These are phyloP conservation scores for Parus major DNA, from an alignment of 2,113 vertebrate genomes.

Conservation along the genomic window DNA sequence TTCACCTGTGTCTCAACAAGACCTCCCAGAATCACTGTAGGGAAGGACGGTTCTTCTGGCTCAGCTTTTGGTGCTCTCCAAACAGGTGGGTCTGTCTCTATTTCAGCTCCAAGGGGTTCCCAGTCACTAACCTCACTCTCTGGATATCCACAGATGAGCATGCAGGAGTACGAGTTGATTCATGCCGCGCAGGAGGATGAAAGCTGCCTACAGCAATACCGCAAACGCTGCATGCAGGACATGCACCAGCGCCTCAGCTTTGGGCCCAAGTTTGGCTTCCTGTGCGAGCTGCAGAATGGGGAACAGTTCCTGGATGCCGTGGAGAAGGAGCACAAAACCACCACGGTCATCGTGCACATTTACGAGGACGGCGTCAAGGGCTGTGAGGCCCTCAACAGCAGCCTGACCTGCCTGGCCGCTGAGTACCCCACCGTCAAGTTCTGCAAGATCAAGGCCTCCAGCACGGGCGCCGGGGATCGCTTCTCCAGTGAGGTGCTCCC, in stretches of 20 bases:
- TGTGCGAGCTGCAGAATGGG: conserved; percentile 87
- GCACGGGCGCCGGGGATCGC: conserved; percentile 87
- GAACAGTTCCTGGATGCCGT: conserved; percentile 93
- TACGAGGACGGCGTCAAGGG: conserved; percentile 87
- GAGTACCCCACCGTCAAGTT: conserved; percentile 92
- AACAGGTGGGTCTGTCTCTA: neutral
- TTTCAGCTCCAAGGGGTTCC: neutral
- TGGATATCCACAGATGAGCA: conserved; percentile 83
- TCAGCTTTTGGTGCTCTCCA: neutral
- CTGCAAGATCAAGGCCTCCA: conserved; percentile 90
- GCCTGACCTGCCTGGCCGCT: conserved; percentile 84
- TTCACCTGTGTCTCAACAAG: neutral
- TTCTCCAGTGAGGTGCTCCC: conserved; percentile 90
- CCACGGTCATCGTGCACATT: conserved; percentile 90
- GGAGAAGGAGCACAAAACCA: conserved; percentile 89
- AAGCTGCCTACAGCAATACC: conserved; percentile 88
- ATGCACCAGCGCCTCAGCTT: conserved; percentile 96
- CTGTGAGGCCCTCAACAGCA: conserved; percentile 87
- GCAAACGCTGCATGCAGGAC: conserved; percentile 92
- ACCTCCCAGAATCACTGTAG: neutral
- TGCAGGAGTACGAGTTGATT: conserved; percentile 92
- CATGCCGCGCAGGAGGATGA: conserved; percentile 89
- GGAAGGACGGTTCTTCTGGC: neutral
- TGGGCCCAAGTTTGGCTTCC: conserved; percentile 86
- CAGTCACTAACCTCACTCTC: neutral